These are phyloP conservation scores for Ptychoptera contaminata DNA, from an alignment of 2,888 invertebrate species.

Conservation along the genomic window DNA sequence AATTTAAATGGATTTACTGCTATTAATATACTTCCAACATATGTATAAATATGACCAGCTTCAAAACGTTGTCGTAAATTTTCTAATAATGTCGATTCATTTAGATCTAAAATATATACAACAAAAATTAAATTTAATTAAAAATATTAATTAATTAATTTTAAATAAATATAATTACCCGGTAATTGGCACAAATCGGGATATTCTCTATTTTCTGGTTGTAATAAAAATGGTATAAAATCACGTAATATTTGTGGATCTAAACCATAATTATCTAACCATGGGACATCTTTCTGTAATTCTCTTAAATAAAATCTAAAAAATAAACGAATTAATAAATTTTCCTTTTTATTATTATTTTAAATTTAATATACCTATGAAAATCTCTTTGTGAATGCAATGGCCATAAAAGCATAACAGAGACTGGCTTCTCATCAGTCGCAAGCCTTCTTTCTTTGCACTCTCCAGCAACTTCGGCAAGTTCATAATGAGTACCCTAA, in stretches of 20 bases:
- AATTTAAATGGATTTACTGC: slow-evolving; percentile 90
- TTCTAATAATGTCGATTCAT: slow-evolving; percentile 82
- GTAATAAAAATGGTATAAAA: slow-evolving; percentile 78
- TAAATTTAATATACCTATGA: slow-evolving; percentile 12
- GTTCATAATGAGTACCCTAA: slow-evolving; percentile 53
- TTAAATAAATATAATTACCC: slow-evolving; percentile 10
- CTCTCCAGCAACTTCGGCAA: slow-evolving; percentile 74
- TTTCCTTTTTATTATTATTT: background rate
- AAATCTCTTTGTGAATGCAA: slow-evolving; percentile 36
- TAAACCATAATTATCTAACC: slow-evolving; percentile 77
- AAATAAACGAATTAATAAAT: background rate
- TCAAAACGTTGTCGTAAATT: slow-evolving; percentile 79
- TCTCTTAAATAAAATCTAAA: slow-evolving; percentile 73
- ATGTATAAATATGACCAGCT: slow-evolving; percentile 89
- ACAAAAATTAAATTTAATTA: slow-evolving; percentile 87
- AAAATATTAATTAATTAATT: slow-evolving; percentile 2
- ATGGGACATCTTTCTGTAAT: slow-evolving; percentile 68
- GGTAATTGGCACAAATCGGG: slow-evolving; percentile 91
- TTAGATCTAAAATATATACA: slow-evolving; percentile 44
- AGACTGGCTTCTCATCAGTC: slow-evolving; percentile 63
- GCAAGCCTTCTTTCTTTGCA: slow-evolving; percentile 85
- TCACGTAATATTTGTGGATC: slow-evolving; percentile 86
- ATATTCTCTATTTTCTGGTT: slow-evolving; percentile 86
- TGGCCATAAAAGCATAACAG: slow-evolving; percentile 72
- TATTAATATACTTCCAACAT: slow-evolving; percentile 88